These are phyloP conservation scores for Eupithecia centaureata DNA, from an alignment of 2,888 invertebrate genomes.

Conservation along the genomic window DNA sequence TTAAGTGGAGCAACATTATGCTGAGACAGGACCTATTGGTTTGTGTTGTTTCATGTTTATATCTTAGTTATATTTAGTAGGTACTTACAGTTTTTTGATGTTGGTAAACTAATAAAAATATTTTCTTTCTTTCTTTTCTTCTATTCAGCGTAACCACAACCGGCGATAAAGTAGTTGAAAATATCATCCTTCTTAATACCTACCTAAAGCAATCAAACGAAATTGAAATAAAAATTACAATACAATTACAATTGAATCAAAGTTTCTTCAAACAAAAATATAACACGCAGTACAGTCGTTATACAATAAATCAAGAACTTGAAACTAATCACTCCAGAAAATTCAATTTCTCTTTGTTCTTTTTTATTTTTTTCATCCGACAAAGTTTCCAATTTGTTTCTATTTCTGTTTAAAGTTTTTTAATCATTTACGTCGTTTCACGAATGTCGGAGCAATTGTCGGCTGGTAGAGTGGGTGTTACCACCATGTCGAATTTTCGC, in stretches of 20 bases:
- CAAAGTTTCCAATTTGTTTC: slow-evolving; percentile 45
- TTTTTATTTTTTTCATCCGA: slow-evolving; percentile 34
- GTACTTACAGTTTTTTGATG: no score
- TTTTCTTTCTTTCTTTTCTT: no score
- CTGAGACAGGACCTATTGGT: no score
- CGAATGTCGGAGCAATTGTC: slow-evolving; percentile 47
- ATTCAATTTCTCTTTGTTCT: slow-evolving; percentile 26
- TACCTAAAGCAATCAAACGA: no score
- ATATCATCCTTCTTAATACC: no score
- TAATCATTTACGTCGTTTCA: slow-evolving; percentile 49
- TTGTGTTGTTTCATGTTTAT: no score
- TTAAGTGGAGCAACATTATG: no score
- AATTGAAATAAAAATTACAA: no score
- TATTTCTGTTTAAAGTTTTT: slow-evolving; percentile 53
- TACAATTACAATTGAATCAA: neutral
- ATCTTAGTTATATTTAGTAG: no score
- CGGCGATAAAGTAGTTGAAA: no score
- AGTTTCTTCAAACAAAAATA: neutral
- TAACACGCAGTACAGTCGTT: neutral
- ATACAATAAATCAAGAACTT: slow-evolving; percentile 18
- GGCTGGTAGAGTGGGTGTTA: slow-evolving; percentile 22
- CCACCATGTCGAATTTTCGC: slow-evolving; percentile 8
- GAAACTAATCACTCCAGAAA: slow-evolving; percentile 17
- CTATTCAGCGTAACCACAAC: no score
- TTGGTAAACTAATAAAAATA: no score